Evolutionary conservation across 2,797 vertebrate genomes (phyloP).

Genomic region (Etheostoma perlongum): DNA sequence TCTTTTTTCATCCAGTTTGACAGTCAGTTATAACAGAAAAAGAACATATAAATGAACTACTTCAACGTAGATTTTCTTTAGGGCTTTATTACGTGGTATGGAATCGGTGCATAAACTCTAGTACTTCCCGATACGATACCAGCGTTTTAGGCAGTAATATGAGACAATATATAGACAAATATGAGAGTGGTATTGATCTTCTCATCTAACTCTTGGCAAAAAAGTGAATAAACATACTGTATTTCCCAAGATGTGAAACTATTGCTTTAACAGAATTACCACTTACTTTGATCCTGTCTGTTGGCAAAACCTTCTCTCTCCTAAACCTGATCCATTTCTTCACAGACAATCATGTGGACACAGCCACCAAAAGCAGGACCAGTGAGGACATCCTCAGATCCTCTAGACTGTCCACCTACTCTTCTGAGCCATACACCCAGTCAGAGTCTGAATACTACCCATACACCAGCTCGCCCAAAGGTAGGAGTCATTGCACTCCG

Average conservation of each 20-base stretch:
- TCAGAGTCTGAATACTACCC: constrained; percentile 93
- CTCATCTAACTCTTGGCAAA: not conserved
- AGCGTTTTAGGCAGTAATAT: no score
- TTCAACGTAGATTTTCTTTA: no score
- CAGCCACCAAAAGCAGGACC: constrained; percentile 96
- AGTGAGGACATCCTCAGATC: constrained; percentile 95
- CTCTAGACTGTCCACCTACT: constrained; percentile 94
- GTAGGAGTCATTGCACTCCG: constrained; percentile 71
- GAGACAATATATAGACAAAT: not conserved
- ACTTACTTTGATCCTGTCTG: not conserved
- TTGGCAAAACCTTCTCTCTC: not conserved
- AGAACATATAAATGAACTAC: no score
- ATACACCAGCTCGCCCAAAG: constrained; percentile 92
- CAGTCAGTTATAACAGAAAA: no score
- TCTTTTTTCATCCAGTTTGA: no score
- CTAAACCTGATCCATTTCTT: constrained; percentile 13
- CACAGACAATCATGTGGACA: constrained; percentile 73
- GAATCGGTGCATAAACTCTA: no score
- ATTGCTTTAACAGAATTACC: not conserved
- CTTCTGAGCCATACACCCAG: constrained; percentile 92
- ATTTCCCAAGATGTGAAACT: not conserved
- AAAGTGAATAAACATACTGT: not conserved
- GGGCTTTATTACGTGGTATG: no score
- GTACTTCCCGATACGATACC: no score
- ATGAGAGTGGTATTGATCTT: not conserved